Percentiles rank a stretch among this genome's conserved stretches.
Evolutionary conservation across 1,140 invertebrate genomes (phyloP).

Genomic region (Caligus rogercresseyi): DNA sequence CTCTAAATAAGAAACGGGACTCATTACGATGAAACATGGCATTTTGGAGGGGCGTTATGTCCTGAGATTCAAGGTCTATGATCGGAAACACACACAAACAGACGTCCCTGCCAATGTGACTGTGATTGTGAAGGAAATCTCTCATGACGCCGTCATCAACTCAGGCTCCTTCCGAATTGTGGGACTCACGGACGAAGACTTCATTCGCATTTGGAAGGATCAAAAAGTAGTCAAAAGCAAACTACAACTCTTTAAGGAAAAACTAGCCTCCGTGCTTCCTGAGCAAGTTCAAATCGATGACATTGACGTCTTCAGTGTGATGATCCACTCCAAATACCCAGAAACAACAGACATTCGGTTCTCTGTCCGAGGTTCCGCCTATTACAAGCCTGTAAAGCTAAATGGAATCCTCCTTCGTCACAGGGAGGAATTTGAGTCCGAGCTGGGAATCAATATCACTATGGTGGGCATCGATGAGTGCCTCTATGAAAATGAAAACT

Average conservation of each 20-base stretch:
- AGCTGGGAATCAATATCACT: slow-evolving; percentile 82
- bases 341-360: slow-evolving; percentile 81
- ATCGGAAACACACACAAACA: slow-evolving; percentile 71
- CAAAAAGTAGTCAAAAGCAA: slow-evolving; percentile 65
- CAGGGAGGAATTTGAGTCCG: slow-evolving; percentile 54
- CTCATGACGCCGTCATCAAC: slow-evolving; percentile 82
- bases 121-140: slow-evolving; percentile 77
- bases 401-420: slow-evolving; percentile 88
- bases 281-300: slow-evolving; percentile 43
- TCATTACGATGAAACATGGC: slow-evolving; percentile 82
- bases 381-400: slow-evolving; percentile 78
- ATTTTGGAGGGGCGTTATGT: slow-evolving; percentile 62
- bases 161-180: slow-evolving; percentile 80
- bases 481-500: slow-evolving; percentile 79
- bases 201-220: slow-evolving; percentile 75
- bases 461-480: slow-evolving; percentile 97
- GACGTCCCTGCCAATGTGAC: slow-evolving; percentile 80
- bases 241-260: slow-evolving; percentile 66
- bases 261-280: slow-evolving; percentile 38
- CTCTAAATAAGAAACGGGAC: slow-evolving; percentile 72
- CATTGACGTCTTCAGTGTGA: slow-evolving; percentile 88
- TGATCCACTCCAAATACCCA: slow-evolving; percentile 60
- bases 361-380: slow-evolving; percentile 83
- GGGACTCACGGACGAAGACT: slow-evolving; percentile 89
- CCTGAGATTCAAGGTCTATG: slow-evolving; percentile 77